Conservation (phyloP, 2,797 vertebrate species). For the Heteromormyrus szaboi region DNA sequence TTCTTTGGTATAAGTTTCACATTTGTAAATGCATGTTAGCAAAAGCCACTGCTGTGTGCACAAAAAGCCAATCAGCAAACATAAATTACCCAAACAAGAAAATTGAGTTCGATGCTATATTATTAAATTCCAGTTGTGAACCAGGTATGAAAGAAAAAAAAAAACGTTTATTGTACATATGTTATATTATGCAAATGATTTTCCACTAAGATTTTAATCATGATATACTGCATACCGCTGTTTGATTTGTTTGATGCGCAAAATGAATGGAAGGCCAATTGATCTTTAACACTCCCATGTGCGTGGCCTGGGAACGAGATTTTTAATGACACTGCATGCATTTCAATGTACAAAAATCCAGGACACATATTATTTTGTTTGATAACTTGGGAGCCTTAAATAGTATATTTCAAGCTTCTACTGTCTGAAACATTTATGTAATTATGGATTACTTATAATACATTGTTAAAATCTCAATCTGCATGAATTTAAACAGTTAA, state of each 20-base stretch:
- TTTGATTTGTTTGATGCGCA: background rate
- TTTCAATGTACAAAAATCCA: background rate
- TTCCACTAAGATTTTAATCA: background rate
- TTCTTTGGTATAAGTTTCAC: slow-evolving; percentile 17
- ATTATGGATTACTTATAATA: background rate
- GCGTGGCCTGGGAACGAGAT: background rate
- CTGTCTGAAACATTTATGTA: background rate
- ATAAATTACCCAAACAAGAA: slow-evolving; percentile 4
- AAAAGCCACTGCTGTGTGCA: background rate
- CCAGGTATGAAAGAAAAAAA: slow-evolving; percentile 8
- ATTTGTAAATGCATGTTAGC: slow-evolving; percentile 11
- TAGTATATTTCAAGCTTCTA: background rate
- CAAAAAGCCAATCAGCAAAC: slow-evolving; percentile 5
- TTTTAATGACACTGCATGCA: background rate
- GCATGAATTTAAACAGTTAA: background rate
- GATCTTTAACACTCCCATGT: background rate
- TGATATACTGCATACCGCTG: background rate
- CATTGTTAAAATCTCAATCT: background rate
- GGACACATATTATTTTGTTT: background rate
- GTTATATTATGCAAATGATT: background rate
- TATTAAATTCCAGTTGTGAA: background rate
- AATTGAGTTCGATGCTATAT: slow-evolving; percentile 5
- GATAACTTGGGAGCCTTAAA: background rate
- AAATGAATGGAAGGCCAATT: background rate
- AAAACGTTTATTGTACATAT: background rate